Base-by-base conservation (phyloP, 1,140 invertebrate genomes). In the Holcopasites calliopsidis region DNA sequence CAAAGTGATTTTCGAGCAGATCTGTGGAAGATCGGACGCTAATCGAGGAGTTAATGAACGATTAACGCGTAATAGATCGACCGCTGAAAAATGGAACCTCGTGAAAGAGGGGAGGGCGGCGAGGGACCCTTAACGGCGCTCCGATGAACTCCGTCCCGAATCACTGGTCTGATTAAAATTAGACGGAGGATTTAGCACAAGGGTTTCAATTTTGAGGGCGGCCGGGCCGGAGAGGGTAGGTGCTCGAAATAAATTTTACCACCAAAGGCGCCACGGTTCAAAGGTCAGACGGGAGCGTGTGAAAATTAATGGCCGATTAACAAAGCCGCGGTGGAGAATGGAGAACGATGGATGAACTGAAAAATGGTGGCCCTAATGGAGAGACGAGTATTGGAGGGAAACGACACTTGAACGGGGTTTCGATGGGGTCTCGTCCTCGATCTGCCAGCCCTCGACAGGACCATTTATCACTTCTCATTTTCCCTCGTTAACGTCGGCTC, bases 381-480 rank as follows among this genome's bases (percentile, higher is more conserved):
- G n/a, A 66, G 38, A 50, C 3, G 11, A 1, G n/a, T 40, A 40
- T 31, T 50, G 8, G 3, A 26, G 47, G 49, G 44, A 35, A 38
- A 64, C 58, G 47, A 71, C 64, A 81, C 71, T 85, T 85, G n/a
- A 88, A 87, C 84, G 72, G 76, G 82, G 62, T 82, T 88, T 83
- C 80, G 62, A 86, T 82, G 60, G 76, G 44, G 70, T 78, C 80
- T 83, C 76, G 77, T 77, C 74, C 81, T 47, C 50, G 66, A 82
- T 85, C 77, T 79, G 60, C 77, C 60, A 38, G 42, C 64, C n/a
- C n/a, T n/a, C 66, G 55, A 61, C 73, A 57, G 33, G 21, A 55
- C 57, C 78, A 79, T 86, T 84, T 79, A 80, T 85, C 79, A 84
- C 75, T 75, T 81, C 77, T 82, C 79, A 87, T 86, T 88, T 87